Percentiles rank a stretch among this genome's conserved stretches.
Evolutionary conservation across 2,113 vertebrate genomes (phyloP).

Genomic region (Semicossyphus pulcher): DNA sequence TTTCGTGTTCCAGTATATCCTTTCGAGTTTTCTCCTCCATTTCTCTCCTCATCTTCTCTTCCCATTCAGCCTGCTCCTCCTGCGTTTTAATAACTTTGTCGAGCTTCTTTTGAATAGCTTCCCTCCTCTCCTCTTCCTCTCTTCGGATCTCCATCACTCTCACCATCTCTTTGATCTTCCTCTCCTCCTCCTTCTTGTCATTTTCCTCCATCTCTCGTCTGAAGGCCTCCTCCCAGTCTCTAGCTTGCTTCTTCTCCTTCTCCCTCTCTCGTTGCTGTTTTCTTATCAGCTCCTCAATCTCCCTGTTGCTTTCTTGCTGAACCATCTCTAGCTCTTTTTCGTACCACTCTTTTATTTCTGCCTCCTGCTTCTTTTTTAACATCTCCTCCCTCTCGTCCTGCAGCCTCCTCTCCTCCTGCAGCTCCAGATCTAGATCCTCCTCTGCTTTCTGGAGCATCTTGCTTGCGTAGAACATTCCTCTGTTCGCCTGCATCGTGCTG

Average conservation of each 20-base stretch:
- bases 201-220: constrained; percentile 33
- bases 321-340: constrained; percentile 44
- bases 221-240: constrained; percentile 33
- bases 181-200: constrained; percentile 39
- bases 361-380: constrained; percentile 40
- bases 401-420: constrained; percentile 34
- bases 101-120: constrained; percentile 42
- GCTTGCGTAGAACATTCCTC: constrained; percentile 45
- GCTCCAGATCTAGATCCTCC: constrained; percentile 39
- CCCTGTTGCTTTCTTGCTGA: constrained; percentile 22
- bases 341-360: constrained; percentile 35
- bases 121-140: constrained; percentile 52
- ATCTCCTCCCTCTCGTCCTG: constrained; percentile 29
- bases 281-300: constrained; percentile 49
- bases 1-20: constrained; percentile 31
- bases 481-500: constrained; percentile 42
- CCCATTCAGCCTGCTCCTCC: constrained; percentile 42
- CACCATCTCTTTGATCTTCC: constrained; percentile 46
- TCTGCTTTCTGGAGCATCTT: constrained; percentile 60
- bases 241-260: constrained; percentile 28
- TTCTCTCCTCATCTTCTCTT: constrained; percentile 33
- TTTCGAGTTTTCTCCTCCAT: constrained; percentile 46
- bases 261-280: constrained; percentile 35
- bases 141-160: constrained; percentile 39
- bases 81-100: constrained; percentile 40